A percentile compares a stretch with the other conserved stretches of the same genome.
These are phyloP conservation scores for Rallus crepitans DNA, from an alignment of 2,797 vertebrate species.

Conservation along the genomic window DNA sequence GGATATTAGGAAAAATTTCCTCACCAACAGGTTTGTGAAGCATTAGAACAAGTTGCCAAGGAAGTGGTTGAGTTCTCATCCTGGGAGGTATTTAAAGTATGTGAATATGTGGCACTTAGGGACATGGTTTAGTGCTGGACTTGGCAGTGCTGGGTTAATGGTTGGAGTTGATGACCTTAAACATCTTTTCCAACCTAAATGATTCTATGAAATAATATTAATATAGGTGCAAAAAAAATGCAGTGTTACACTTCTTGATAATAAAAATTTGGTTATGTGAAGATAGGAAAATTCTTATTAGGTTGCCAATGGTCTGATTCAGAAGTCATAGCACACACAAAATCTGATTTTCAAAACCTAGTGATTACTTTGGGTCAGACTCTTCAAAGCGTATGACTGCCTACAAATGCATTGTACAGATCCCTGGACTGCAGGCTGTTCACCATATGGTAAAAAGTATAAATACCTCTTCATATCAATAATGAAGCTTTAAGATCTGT, in stretches of 20 bases:
- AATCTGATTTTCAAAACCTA: not conserved
- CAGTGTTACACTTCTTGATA: not conserved
- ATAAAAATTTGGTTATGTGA: not conserved
- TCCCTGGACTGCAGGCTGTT: not conserved
- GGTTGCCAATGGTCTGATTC: not conserved
- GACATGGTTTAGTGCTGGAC: too few species aligned
- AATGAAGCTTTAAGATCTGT: not conserved
- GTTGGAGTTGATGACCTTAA: too few species aligned
- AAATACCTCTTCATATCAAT: not conserved
- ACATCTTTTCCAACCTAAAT: too few species aligned
- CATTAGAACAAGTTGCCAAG: too few species aligned
- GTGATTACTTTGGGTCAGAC: not conserved
- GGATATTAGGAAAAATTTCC: too few species aligned
- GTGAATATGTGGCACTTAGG: too few species aligned
- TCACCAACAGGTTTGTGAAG: too few species aligned
- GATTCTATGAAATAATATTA: not conserved
- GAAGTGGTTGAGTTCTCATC: too few species aligned
- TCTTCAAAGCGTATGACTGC: not conserved
- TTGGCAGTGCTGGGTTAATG: too few species aligned
- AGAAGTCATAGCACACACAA: not conserved
- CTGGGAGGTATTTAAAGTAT: too few species aligned
- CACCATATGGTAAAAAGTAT: not conserved
- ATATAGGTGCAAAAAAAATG: not conserved
- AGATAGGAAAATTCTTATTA: not conserved
- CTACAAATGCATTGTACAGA: not conserved